Percentiles rank a stretch among this genome's conserved stretches.
Conservation (phyloP, 2,113 vertebrate species). For the Platycercus adscitus region DNA sequence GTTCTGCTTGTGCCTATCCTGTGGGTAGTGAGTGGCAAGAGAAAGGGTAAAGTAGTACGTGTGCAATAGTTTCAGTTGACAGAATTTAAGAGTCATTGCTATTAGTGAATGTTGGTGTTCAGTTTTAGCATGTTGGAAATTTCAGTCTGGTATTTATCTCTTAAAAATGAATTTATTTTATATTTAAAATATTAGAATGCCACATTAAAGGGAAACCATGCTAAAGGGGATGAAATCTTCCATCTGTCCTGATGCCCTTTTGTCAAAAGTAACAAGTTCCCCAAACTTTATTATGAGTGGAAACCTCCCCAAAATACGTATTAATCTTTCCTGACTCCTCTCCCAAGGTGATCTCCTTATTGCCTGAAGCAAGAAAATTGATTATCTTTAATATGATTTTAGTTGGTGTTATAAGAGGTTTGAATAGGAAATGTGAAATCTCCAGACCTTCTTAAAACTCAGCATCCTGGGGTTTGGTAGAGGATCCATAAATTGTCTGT, state of each 20-base stretch:
- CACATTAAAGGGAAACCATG: background rate
- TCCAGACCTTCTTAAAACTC: background rate
- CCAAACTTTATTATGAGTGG: background rate
- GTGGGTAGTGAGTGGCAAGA: background rate
- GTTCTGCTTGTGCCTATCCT: background rate
- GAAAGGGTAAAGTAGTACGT: background rate
- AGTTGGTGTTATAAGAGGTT: constrained; percentile 4
- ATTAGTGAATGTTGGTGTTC: background rate
- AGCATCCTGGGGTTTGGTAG: background rate
- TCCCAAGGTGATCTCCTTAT: constrained; percentile 9
- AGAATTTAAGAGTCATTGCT: background rate
- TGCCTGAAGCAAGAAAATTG: constrained; percentile 29
- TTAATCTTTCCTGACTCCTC: background rate
- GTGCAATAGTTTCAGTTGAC: background rate
- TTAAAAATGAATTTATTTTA: background rate
- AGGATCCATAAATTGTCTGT: background rate
- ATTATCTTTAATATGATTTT: constrained; percentile 39
- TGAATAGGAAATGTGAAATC: background rate
- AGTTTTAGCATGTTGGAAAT: background rate
- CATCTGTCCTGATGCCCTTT: background rate
- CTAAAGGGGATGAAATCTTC: background rate
- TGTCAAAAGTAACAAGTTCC: background rate
- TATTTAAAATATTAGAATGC: background rate
- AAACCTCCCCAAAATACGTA: background rate
- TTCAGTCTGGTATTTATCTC: background rate